A percentile compares a stretch with the other conserved stretches of the same genome.
phyloP scores from a whole-genome alignment of 2,113 vertebrate genomes.

The Myiozetetes cayanensis region DNA sequence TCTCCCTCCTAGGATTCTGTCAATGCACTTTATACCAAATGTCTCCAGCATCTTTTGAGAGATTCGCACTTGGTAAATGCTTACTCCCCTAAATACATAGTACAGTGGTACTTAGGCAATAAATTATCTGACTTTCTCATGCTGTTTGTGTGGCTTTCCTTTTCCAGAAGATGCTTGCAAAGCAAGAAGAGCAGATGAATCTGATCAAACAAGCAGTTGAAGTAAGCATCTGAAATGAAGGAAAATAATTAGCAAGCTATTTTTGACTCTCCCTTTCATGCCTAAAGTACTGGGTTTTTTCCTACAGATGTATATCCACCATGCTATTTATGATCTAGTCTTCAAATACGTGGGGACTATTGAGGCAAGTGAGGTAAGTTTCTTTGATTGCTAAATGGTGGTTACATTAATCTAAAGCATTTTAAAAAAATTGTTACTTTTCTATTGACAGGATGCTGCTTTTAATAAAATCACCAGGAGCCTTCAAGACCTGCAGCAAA shows the following conservation, averaged over 20 bases:
- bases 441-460: constrained; percentile 85
- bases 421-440: background rate
- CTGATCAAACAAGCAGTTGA: constrained; percentile 96
- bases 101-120: background rate
- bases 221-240: constrained; percentile 71
- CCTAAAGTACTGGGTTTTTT: background rate
- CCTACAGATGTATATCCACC: constrained; percentile 91
- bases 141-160: constrained; percentile 25
- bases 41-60: constrained; percentile 92
- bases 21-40: constrained; percentile 91
- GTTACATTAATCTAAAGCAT: background rate
- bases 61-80: constrained; percentile 90
- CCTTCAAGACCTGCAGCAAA: constrained; percentile 94
- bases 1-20: constrained; percentile 82
- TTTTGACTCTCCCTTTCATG: background rate
- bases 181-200: constrained; percentile 93
- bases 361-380: constrained; percentile 89
- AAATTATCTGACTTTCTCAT: background rate
- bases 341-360: constrained; percentile 94
- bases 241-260: background rate
- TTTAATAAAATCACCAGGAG: constrained; percentile 97
- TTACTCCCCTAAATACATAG: background rate
- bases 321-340: constrained; percentile 90
- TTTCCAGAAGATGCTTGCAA: constrained; percentile 87
- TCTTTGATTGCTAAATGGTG: background rate